phyloP scores from a whole-genome alignment of 2,797 vertebrate genomes.

The Coilia nasus region DNA sequence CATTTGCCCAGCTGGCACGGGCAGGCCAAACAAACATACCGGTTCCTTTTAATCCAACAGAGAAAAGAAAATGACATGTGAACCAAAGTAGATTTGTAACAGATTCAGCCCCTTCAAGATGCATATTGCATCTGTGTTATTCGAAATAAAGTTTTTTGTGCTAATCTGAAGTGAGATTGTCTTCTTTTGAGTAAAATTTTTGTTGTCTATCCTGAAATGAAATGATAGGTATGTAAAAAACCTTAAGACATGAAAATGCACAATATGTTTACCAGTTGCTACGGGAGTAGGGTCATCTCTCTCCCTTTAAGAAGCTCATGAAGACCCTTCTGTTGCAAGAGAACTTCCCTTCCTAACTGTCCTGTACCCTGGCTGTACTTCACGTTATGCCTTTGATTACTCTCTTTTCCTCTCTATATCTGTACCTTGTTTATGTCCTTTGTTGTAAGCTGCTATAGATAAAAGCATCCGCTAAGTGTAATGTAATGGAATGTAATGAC shows the following conservation, averaged over 20 bases:
- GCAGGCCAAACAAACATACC: neutral
- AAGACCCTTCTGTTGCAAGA: too few relatives aligned
- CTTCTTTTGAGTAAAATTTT: slow-evolving; percentile 68
- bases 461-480: too few relatives aligned
- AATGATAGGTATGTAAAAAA: neutral
- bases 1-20: slow-evolving; percentile 13
- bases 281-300: too few relatives aligned
- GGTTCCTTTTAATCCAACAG: slow-evolving; percentile 33
- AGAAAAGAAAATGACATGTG: slow-evolving; percentile 56
- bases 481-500: too few relatives aligned
- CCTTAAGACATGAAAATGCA: neutral
- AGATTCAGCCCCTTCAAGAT: slow-evolving; percentile 67
- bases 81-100: slow-evolving; percentile 78
- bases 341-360: too few relatives aligned
- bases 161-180: slow-evolving; percentile 37
- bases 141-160: slow-evolving; percentile 72
- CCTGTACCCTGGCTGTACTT: too few relatives aligned
- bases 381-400: too few relatives aligned
- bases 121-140: slow-evolving; percentile 74
- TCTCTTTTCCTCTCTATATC: too few relatives aligned
- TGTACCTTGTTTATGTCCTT: too few relatives aligned
- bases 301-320: too few relatives aligned
- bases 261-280: too few relatives aligned
- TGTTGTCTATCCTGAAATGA: neutral
- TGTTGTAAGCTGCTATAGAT: too few relatives aligned